Conservation (phyloP, 1,140 invertebrate species). For the Nasonia longicornis region DNA sequence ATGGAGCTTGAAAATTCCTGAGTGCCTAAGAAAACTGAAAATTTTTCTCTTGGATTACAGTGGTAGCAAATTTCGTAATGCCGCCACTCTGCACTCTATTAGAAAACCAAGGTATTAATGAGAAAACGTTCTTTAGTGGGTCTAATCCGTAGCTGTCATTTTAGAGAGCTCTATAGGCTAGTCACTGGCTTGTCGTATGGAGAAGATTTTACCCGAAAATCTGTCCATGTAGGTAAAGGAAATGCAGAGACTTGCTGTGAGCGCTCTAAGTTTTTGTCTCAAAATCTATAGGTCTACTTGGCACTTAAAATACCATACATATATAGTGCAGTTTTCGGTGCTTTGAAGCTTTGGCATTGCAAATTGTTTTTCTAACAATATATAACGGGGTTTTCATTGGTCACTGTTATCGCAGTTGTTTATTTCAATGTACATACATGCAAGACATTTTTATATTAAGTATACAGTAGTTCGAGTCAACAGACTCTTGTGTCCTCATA, state of each 20-base stretch:
- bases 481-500: neutral
- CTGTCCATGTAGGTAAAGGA: neutral
- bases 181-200: neutral
- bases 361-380: constrained; percentile 68
- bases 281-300: neutral
- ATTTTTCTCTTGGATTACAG: constrained; percentile 60
- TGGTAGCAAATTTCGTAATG: constrained; percentile 61
- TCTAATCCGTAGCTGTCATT: constrained; percentile 2
- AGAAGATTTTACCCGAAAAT: neutral
- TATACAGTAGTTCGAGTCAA: constrained; percentile 8
- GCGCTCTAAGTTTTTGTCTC: constrained; percentile 6
- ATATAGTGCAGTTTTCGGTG: constrained; percentile 22
- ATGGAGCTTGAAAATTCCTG: neutral
- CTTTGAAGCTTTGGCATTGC: constrained; percentile 45
- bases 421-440: constrained; percentile 22
- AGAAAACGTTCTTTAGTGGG: constrained; percentile 11
- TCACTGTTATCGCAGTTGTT: constrained; percentile 10
- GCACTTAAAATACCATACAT: neutral
- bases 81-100: constrained; percentile 63
- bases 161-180: constrained; percentile 22
- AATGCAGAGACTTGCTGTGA: neutral
- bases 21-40: constrained; percentile 39
- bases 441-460: neutral
- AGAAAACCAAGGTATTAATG: constrained; percentile 59
- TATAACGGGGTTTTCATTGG: constrained; percentile 35